Evolutionary conservation across 2,888 invertebrate genomes (phyloP).

Genomic region (Euzophera pinguis): DNA sequence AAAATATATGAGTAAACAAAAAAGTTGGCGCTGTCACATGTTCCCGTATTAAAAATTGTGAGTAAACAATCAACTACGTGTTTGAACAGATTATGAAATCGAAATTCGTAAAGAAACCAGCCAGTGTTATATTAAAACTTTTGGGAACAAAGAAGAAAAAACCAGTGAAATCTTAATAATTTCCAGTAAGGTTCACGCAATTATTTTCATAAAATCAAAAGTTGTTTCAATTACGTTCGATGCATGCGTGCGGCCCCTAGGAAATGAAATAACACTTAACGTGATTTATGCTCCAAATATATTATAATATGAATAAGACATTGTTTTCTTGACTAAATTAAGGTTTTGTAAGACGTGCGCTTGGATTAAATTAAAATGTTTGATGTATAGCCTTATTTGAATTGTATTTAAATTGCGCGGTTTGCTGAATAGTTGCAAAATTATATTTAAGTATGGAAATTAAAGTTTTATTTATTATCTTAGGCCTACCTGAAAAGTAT

Average conservation of each 20-base stretch:
- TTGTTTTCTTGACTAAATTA: slow-evolving; percentile 71
- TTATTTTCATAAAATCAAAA: slow-evolving; percentile 73
- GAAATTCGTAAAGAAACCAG: too few species aligned
- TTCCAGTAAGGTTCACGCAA: slow-evolving; percentile 54
- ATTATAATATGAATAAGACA: slow-evolving; percentile 71
- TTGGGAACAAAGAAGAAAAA: not conserved
- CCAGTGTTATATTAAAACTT: not conserved
- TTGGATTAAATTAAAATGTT: slow-evolving; percentile 41
- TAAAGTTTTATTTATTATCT: too few species aligned
- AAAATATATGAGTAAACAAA: too few species aligned
- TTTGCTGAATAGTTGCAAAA: not conserved
- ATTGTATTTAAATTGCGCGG: slow-evolving; percentile 22
- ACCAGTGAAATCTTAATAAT: slow-evolving; percentile 72
- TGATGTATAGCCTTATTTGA: slow-evolving; percentile 37
- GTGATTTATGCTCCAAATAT: slow-evolving; percentile 74
- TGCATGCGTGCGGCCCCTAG: slow-evolving; percentile 65
- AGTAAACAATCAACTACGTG: too few species aligned
- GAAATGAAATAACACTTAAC: slow-evolving; percentile 79
- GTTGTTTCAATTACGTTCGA: slow-evolving; percentile 79
- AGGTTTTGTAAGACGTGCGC: slow-evolving; percentile 54
- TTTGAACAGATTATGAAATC: too few species aligned
- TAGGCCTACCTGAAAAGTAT: too few species aligned
- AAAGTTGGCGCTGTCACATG: too few species aligned
- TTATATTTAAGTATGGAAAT: not conserved
- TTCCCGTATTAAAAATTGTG: too few species aligned